phyloP scores from a whole-genome alignment of 2,113 vertebrate species.

The Bostrychus sinensis region DNA sequence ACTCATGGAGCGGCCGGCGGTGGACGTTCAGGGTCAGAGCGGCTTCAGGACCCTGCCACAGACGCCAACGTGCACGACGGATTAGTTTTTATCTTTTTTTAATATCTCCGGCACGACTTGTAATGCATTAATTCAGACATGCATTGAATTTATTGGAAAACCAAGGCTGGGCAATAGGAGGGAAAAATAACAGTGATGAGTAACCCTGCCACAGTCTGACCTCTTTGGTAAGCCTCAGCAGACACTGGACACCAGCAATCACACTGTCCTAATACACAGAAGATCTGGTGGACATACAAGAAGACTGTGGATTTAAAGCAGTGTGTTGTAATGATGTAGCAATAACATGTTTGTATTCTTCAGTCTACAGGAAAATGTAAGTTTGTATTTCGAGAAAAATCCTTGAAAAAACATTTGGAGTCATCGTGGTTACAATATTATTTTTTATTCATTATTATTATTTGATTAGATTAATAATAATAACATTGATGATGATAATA shows the following conservation, averaged over 20 bases:
- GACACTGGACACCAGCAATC: constrained; percentile 9
- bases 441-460: too few relatives aligned
- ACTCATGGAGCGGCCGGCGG: constrained; percentile 68
- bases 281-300: constrained; percentile 37
- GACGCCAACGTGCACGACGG: constrained; percentile 55
- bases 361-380: constrained; percentile 10
- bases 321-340: constrained; percentile 41
- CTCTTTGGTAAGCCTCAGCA: constrained; percentile 36
- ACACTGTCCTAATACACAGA: constrained; percentile 59
- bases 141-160: constrained; percentile 76
- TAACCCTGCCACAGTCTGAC: constrained; percentile 46
- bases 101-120: constrained; percentile 75
- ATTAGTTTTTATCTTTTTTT: constrained; percentile 80
- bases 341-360: constrained; percentile 24
- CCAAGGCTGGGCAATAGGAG: constrained; percentile 24
- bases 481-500: too few relatives aligned
- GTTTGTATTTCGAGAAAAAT: constrained; percentile 18
- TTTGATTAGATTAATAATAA: too few relatives aligned
- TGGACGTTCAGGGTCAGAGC: constrained; percentile 73
- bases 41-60: constrained; percentile 47
- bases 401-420: too few relatives aligned
- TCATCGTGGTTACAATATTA: too few relatives aligned
- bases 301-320: constrained; percentile 41
- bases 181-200: constrained; percentile 17
- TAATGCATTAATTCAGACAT: constrained; percentile 81